Evolutionary conservation across 2,113 vertebrate species (phyloP), one percentile per base, ranked within the genome.

Genomic region (Carettochelys insculpta): DNA sequence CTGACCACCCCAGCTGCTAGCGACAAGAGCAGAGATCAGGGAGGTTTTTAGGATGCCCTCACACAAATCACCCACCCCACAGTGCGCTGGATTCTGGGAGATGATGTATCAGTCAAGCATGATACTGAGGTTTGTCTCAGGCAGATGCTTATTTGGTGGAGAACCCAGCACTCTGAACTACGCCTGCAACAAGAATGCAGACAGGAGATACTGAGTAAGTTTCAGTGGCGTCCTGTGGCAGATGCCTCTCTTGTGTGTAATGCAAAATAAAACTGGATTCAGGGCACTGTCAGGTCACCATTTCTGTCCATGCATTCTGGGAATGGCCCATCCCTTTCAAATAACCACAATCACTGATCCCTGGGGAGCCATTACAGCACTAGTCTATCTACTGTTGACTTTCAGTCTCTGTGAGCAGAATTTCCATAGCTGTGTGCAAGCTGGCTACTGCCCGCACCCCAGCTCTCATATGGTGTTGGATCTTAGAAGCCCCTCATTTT

Each of bases 91-190:
- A 50, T 6, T 24, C 65, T 1, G 1, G 11, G 80, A 88, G n/a
- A 68, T 6, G 77, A 88, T 79, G 77, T 31, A 76, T 4, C 76
- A 34, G 24, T 12, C 53, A 53, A 75, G 82, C 14, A 27, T 38
- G 77, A 9, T 10, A 20, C 25, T 71, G 20, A 81, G 79, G 58
- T 51, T 12, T 14, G 45, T 52, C 45, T 85, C 34, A 73, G 45
- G 52, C 0, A 0, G 10, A 53, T 52, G 27, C 45, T 68, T 2
- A 10, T 61, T 25, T 0, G 14, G 19, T 47, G 77, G n/a, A 56
- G 12, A 76, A 76, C 12, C 78, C 45, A 54, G 52, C 29, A 58
- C 56, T 25, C 22, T 65, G 45, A 53, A 8, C 10, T 3, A 10
- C 0, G 1, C 3, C 17, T 13, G 87, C 53, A 58, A 71, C 58